Evolutionary conservation across 2,113 vertebrate genomes (phyloP).

Genomic region (Pygoscelis antarcticus): DNA sequence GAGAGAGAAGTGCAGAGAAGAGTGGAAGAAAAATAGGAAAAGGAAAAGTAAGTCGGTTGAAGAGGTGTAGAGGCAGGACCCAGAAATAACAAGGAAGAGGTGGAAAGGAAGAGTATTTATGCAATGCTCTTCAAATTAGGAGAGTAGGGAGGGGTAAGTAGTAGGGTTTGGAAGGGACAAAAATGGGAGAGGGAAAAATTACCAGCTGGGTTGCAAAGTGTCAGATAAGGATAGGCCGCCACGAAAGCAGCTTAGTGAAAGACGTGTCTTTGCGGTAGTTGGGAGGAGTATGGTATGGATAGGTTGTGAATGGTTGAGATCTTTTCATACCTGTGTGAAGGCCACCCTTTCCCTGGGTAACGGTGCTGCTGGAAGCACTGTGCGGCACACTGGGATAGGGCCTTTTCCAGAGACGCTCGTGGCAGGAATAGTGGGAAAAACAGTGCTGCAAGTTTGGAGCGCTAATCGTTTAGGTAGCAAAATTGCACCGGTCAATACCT

Average conservation of each 20-base stretch:
- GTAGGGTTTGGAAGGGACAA: neutral
- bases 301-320: rapidly evolving
- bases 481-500: neutral
- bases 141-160: too few species aligned
- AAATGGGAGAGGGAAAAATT: neutral
- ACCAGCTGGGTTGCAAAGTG: neutral
- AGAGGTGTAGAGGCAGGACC: too few species aligned
- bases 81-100: too few species aligned
- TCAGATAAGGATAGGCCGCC: neutral
- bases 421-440: neutral
- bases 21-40: neutral
- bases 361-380: neutral
- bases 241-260: too few species aligned
- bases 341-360: neutral
- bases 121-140: too few species aligned
- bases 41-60: neutral
- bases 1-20: neutral
- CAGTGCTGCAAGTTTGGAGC: neutral
- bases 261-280: neutral
- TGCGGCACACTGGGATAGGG: neutral
- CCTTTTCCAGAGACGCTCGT: neutral
- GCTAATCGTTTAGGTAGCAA: neutral
- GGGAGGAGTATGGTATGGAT: neutral
- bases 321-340: too few species aligned
- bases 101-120: neutral